Base-by-base conservation (phyloP, 2,113 vertebrate species). In the Aegotheles bennettii region DNA sequence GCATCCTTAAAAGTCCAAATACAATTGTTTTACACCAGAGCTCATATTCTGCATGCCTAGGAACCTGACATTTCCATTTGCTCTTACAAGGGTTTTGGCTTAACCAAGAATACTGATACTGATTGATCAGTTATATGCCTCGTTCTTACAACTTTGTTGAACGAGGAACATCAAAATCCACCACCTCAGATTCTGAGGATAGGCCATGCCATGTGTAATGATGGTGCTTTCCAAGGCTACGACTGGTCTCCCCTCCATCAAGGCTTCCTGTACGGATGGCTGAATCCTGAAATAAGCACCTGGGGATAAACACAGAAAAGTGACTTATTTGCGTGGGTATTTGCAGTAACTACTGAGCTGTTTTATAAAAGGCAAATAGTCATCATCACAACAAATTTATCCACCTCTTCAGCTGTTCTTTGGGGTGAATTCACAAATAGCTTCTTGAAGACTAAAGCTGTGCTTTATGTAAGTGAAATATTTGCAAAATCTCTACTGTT, bases 141-240 rank as follows among this genome's bases (percentile, higher is more conserved):
- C 4, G 2, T 60, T 71, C 35, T 84, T 50, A 54, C n/a, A 87
- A 53, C 61, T 78, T 47, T 26, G 43, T 33, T 81, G 70, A 59
- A 53, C 0, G 2, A 77, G 57, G 24, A 93, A 84, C 47, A 87
- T 35, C 45, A 85, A 95, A 87, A 90, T 64, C 12, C 21, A 83
- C 29, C 59, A 99, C 99, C 98, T 99, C 90, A 99, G 86, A 96
- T 99, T 99, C 54, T 98, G 96, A 80, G 99, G 99, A 93, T 98
- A 99, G 24, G 98, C 98, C 98, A 99, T 99, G 95, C 99, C 99
- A 16, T 99, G 99, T 36, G 99, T 99, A 93, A 99, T 98, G 61
- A 99, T 99, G 8, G 99, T 98, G 90, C 99, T 99, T 96, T 99
- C 99, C 38, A 99, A 97, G 33, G 98, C 99, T 85, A 99, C 98